Evolutionary conservation across 2,888 invertebrate genomes (phyloP).

Genomic region (Lithophane semibrunnea): DNA sequence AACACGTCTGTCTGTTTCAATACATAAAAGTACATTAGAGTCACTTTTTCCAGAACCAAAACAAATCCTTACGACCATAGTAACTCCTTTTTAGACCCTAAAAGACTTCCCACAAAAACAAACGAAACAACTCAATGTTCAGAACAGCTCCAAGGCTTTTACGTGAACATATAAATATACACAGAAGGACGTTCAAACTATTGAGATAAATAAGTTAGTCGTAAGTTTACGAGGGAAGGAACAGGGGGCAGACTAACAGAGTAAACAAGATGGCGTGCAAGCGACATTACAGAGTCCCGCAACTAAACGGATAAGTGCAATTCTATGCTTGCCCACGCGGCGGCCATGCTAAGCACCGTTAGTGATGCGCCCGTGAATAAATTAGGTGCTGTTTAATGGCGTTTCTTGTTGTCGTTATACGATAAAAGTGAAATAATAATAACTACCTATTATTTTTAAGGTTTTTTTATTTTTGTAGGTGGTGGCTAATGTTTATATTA

Average conservation of each 20-base stretch:
- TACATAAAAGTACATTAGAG: background rate
- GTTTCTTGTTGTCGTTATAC: background rate
- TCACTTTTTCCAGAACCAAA: background rate
- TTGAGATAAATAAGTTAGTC: constrained; percentile 61
- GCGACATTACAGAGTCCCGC: constrained; percentile 32
- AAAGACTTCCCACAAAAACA: constrained; percentile 17
- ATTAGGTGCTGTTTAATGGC: constrained; percentile 21
- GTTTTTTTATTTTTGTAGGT: background rate
- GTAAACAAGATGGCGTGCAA: constrained; percentile 53
- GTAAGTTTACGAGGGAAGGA: constrained; percentile 47
- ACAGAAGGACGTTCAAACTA: constrained; percentile 42
- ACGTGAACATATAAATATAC: constrained; percentile 50
- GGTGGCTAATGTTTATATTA: background rate
- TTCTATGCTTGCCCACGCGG: constrained; percentile 45
- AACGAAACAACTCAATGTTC: constrained; percentile 3
- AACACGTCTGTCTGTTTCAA: background rate
- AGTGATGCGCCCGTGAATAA: constrained; percentile 39
- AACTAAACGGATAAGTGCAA: constrained; percentile 58
- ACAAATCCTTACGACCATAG: background rate
- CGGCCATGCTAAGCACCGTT: constrained; percentile 25
- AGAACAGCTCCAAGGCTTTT: constrained; percentile 34
- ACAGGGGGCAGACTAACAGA: constrained; percentile 12
- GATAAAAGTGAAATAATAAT: background rate
- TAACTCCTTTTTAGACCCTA: constrained; percentile 35
- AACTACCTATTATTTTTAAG: too few relatives aligned